Percentiles rank a stretch among this genome's conserved stretches.
Evolutionary conservation across 2,113 vertebrate species (phyloP).

Genomic region (Chloropsis hardwickii): DNA sequence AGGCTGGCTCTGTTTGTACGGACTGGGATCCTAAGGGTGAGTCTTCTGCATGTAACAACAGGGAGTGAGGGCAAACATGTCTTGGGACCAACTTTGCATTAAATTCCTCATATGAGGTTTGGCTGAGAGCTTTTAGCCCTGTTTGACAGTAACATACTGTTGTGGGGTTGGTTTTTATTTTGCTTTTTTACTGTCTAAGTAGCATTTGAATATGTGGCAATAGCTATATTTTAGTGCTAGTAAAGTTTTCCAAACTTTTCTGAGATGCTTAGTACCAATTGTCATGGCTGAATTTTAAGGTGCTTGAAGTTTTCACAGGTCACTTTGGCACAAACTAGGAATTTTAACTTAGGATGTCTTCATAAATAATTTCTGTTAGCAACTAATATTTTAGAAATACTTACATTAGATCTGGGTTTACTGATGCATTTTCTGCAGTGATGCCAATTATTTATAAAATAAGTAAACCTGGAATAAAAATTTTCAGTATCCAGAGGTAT

Average conservation of each 20-base stretch:
- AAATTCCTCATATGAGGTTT: neutral
- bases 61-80: neutral
- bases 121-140: neutral
- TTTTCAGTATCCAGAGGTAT: neutral
- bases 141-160: neutral
- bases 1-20: neutral
- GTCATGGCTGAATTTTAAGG: neutral
- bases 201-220: neutral
- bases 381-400: neutral
- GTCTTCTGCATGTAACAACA: neutral
- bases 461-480: neutral
- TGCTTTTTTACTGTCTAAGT: neutral
- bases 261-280: neutral
- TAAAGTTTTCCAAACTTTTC: neutral
- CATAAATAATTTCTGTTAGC: neutral
- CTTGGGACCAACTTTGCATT: neutral
- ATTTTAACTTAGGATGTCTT: neutral
- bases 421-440: neutral
- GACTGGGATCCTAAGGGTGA: neutral
- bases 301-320: neutral
- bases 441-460: neutral
- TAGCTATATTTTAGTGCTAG: neutral
- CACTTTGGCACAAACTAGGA: neutral
- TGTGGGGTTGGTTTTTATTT: neutral
- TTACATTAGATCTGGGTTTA: neutral